phyloP scores from a whole-genome alignment of 2,797 vertebrate genomes.

The Dermochelys coriacea region DNA sequence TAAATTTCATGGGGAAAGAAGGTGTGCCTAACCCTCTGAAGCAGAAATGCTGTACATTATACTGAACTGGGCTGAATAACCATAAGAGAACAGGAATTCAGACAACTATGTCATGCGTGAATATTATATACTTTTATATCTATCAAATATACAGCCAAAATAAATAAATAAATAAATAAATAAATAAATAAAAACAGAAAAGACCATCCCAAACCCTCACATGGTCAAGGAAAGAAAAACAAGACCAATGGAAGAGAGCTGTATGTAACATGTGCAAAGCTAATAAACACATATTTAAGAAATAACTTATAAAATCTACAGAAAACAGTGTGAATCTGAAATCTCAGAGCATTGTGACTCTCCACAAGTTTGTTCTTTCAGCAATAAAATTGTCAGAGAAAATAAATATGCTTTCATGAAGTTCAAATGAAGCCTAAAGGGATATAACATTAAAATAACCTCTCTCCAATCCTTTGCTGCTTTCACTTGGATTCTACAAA shows the following conservation, averaged over 20 bases:
- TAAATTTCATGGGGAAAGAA: neutral
- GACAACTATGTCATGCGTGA: neutral
- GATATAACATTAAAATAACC: conserved; percentile 13
- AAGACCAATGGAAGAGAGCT: neutral
- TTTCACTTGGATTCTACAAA: conserved; percentile 5
- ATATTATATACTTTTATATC: neutral
- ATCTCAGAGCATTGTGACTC: neutral
- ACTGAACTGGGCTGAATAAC: neutral
- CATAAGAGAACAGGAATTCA: neutral
- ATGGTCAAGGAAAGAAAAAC: neutral
- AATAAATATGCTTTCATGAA: conserved; percentile 34
- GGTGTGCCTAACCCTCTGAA: rapidly evolving
- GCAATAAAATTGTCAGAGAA: conserved; percentile 16
- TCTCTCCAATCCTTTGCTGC: neutral
- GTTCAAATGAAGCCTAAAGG: conserved; percentile 42
- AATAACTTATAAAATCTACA: neutral
- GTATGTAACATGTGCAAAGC: neutral
- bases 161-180: neutral
- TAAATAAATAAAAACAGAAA: too few relatives aligned
- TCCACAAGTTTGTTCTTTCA: neutral
- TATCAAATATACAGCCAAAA: neutral
- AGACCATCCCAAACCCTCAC: neutral
- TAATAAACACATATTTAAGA: neutral
- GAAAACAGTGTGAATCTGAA: neutral
- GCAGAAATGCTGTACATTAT: rapidly evolving